Evolutionary conservation across 1,140 invertebrate genomes (phyloP).

Genomic region (Choristoneura fumiferana): DNA sequence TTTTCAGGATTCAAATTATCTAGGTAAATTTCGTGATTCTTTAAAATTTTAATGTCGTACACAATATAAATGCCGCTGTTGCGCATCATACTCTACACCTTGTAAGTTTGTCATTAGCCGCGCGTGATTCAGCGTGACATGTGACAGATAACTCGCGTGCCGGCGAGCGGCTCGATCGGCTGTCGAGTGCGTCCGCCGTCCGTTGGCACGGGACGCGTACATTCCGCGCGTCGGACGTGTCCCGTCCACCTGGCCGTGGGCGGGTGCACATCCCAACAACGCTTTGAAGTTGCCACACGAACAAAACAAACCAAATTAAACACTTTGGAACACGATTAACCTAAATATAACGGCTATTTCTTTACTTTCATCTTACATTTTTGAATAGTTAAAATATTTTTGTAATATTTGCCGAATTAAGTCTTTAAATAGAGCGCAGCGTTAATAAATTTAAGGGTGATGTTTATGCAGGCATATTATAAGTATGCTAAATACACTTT

Average conservation of each 20-base stretch:
- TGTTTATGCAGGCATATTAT: too few relatives aligned
- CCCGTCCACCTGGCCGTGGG: constrained; percentile 60
- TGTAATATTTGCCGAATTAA: too few relatives aligned
- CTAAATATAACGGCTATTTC: constrained; percentile 18
- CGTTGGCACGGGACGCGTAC: constrained; percentile 44
- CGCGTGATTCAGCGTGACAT: constrained; percentile 20
- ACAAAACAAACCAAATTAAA: constrained; percentile 28
- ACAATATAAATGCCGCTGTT: too few relatives aligned
- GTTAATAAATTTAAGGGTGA: too few relatives aligned
- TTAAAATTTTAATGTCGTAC: too few relatives aligned
- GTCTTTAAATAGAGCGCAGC: too few relatives aligned
- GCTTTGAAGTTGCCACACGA: constrained; percentile 37
- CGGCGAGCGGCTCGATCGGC: constrained; percentile 41
- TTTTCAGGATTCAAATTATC: too few relatives aligned
- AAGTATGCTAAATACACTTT: too few relatives aligned
- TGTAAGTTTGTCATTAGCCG: constrained; percentile 14
- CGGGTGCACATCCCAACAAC: constrained; percentile 37
- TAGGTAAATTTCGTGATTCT: neutral
- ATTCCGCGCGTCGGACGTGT: constrained; percentile 45
- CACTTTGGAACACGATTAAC: constrained; percentile 36
- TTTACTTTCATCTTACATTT: too few relatives aligned
- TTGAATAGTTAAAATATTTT: too few relatives aligned
- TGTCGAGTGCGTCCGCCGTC: constrained; percentile 31
- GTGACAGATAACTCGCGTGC: constrained; percentile 36
- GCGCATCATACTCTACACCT: neutral